Evolutionary conservation across 1,140 invertebrate genomes (phyloP).

Genomic region (Hycleus phaleratus): DNA sequence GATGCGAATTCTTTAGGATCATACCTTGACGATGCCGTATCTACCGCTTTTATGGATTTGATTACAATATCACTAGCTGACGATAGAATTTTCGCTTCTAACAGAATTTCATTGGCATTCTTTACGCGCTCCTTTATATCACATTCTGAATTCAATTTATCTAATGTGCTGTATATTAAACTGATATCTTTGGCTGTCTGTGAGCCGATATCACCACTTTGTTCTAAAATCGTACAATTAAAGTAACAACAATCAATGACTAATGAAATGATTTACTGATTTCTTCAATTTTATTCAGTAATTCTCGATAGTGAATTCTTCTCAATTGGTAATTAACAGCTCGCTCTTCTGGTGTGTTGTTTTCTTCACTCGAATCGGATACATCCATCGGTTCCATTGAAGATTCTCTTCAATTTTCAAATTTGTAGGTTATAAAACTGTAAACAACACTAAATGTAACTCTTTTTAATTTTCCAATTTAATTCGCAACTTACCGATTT

Average conservation of each 20-base stretch:
- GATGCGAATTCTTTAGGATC: conserved; percentile 39
- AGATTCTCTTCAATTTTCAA: too few relatives aligned
- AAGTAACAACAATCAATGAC: background rate
- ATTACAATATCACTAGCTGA: conserved; percentile 42
- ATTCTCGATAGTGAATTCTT: conserved; percentile 34
- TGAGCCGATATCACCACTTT: conserved; percentile 28
- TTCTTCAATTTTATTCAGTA: conserved; percentile 35
- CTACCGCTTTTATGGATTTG: conserved; percentile 42
- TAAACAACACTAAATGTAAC: too few relatives aligned
- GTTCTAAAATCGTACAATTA: conserved; percentile 24
- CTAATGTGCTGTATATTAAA: conserved; percentile 36
- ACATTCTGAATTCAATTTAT: conserved; percentile 37
- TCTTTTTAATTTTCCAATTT: too few relatives aligned
- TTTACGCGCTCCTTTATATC: conserved; percentile 38
- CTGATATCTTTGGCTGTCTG: conserved; percentile 39
- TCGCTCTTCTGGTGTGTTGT: background rate
- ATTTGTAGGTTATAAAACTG: too few relatives aligned
- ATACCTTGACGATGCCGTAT: conserved; percentile 42
- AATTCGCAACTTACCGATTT: too few relatives aligned
- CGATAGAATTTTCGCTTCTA: conserved; percentile 43
- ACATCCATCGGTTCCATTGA: background rate
- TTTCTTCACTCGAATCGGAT: conserved; percentile 1
- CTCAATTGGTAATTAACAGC: conserved; percentile 7
- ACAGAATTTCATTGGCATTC: conserved; percentile 43
- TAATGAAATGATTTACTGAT: conserved; percentile 27